Evolutionary conservation across 2,888 invertebrate genomes (phyloP), one percentile per base, ranked within the genome.

Genomic region (Acleris sparsana): DNA sequence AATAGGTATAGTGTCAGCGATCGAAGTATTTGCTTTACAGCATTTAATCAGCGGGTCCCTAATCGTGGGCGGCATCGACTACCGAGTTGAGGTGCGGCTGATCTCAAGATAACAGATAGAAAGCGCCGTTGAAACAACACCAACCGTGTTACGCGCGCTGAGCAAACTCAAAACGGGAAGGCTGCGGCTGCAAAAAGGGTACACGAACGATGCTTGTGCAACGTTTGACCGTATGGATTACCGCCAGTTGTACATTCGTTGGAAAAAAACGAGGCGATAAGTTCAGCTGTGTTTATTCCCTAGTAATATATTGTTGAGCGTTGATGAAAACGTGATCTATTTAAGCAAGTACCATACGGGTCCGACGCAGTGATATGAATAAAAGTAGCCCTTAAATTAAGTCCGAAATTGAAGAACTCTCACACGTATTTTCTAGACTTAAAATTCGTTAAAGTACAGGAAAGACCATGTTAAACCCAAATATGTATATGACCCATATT

Each of bases 101-200:
- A 88, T 89, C 80, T 75, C 73, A 72, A 85, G 89, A 90, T 89
- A 89, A 85, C 82, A 82, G 85, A 83, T 89, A 88, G 89, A 90
- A 90, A 90, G 89, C 83, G 81, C 82, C 79, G 85, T 82, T 83
- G 78, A 76, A 80, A 84, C 77, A 81, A 79, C 83, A 84, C 85
- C 84, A 84, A 87, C 88, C 83, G 87, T 82, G 90, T 90, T 90
- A 90, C 90, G 89, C 89, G 83, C 79, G 73, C 78, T 85, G 83
- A 83, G 73, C 84, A 84, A 85, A 81, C 82, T 82, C 72, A 71
- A 77, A 80, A 82, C 79, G 79, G 78, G 83, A 78, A 76, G 69
- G 55, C 63, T 63, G 48, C 49, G 55, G 71, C 66, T 67, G 75
- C 77, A 75, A 82, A 80, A 77, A 77, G 72, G 77, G 74, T 72